Conservation (phyloP, 2,113 vertebrate species). For the Tragelaphus scriptus region DNA sequence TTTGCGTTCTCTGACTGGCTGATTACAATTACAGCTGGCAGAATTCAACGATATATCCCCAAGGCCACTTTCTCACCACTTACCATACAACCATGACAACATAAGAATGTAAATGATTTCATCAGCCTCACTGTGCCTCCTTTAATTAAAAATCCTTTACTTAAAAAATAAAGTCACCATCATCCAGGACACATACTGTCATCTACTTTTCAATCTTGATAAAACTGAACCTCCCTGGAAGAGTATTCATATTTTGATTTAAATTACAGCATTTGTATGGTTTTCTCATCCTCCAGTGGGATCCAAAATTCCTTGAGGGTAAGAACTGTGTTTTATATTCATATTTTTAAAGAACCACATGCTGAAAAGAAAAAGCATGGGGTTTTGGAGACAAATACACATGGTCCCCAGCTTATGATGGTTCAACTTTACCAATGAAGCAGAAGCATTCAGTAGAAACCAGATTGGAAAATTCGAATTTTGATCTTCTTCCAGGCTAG, state of each 20-base stretch:
- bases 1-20: conserved; percentile 25
- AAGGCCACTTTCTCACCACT: neutral
- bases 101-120: neutral
- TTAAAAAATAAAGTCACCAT: neutral
- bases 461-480: neutral
- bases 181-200: neutral
- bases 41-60: neutral
- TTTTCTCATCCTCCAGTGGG: neutral
- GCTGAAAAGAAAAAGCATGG: neutral
- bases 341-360: neutral
- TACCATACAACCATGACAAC: neutral
- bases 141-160: neutral
- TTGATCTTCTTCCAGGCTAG: neutral
- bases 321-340: neutral
- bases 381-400: neutral
- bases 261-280: neutral
- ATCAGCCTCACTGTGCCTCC: neutral
- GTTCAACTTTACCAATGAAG: neutral
- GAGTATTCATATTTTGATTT: neutral
- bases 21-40: neutral
- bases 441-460: neutral
- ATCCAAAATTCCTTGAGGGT: neutral
- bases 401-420: neutral
- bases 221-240: neutral
- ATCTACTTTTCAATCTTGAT: neutral